Evolutionary conservation across 2,888 invertebrate genomes (phyloP), one percentile per base, ranked within the genome.

Genomic region (Agelastica alni): DNA sequence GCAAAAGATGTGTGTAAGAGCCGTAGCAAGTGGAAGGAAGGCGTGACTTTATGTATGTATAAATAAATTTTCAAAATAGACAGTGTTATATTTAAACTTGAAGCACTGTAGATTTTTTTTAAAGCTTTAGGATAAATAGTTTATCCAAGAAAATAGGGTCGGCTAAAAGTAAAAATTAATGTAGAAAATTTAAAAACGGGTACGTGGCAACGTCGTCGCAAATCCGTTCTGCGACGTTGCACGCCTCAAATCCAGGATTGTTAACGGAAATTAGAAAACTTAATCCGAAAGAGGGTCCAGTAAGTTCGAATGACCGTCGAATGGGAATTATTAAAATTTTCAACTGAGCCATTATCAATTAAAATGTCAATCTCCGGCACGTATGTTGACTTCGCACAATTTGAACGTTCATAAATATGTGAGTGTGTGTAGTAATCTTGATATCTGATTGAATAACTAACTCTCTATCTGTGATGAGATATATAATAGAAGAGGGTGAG

Each of bases 291-390:
- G 55, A 59, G 59, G 60, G 59, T 60, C 59, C 51, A 41, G 30
- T 45, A 48, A 41, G 48, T 60, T 48, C 43, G 34, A 22, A 48
- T 55, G 59, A 56, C 51, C 59, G 49, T 49, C 18, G 49, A 39
- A 44, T 49, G 46, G 61, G 54, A 59, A 62, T 64, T 64, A 60
- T 58, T 52, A 58, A 63, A 64, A 47, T 56, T 47, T 44, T 39
- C 47, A 58, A 52, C 56, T 53, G 16, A 52, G 54, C 59, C 53
- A 65, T 68, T 65, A 68, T 65, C 68, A 68, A 68, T 67, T 65
- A 66, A 68, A 66, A 66, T 63, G 64, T 63, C 66, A 65, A 68
- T 68, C 66, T 68, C 67, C 68, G 68, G 66, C 60, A 57, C 46
- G 48, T 52, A 53, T 54, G 54, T 52, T 56, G 47, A 56, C 55